A percentile compares a stretch with the other conserved stretches of the same genome.
Evolutionary conservation across 30 jellyfish, hydroid and myxozoan genomes (phyloP).

Genomic region (Aurelia sp.): DNA sequence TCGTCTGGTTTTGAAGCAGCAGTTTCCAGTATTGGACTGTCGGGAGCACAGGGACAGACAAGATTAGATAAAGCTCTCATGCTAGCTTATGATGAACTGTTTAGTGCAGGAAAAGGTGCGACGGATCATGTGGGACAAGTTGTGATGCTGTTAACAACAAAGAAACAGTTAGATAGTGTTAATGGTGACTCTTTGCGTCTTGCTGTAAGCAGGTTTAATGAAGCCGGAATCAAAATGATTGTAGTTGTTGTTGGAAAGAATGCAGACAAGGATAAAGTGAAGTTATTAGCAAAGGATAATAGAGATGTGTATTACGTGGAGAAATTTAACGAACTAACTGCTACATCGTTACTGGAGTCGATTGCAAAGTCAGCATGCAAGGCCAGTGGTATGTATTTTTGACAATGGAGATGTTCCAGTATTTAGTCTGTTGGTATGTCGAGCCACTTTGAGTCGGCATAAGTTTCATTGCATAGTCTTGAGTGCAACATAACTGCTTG

Average conservation of each 20-base stretch:
- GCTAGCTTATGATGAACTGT: constrained; percentile 42
- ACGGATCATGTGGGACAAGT: constrained; percentile 42
- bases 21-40: constrained; percentile 1
- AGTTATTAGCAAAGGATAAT: not conserved
- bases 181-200: constrained; percentile 24
- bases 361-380: constrained; percentile 42
- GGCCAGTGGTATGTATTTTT: constrained; percentile 39
- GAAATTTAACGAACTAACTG: constrained; percentile 27
- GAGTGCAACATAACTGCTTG: no score
- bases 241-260: constrained; percentile 47
- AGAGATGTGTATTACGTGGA: constrained; percentile 41
- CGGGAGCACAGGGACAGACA: constrained; percentile 13
- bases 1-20: constrained; percentile 28
- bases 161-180: constrained; percentile 8
- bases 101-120: constrained; percentile 54
- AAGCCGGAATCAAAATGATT: constrained; percentile 59
- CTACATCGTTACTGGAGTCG: not conserved
- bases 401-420: not conserved
- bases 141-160: constrained; percentile 51
- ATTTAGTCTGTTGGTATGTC: not conserved
- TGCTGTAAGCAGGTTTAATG: constrained; percentile 36
- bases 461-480: no score
- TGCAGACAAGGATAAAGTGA: constrained; percentile 16
- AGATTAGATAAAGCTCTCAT: constrained; percentile 37
- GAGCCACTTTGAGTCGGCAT: no score